Evolutionary conservation across 2,797 vertebrate species (phyloP).

Genomic region (Macroramphosus scolopax): DNA sequence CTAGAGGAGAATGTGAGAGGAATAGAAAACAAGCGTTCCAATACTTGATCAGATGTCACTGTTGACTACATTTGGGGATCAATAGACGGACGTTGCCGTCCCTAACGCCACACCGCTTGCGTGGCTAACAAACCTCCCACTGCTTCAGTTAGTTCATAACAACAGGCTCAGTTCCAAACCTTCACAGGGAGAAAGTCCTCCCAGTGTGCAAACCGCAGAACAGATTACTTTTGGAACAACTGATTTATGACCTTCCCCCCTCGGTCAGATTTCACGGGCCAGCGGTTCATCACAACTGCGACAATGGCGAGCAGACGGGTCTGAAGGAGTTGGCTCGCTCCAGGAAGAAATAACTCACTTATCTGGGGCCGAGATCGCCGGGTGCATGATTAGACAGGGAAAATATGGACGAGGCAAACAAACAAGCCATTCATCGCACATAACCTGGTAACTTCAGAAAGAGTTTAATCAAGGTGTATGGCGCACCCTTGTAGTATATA

Average conservation of each 20-base stretch:
- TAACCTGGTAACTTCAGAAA: constrained; percentile 27
- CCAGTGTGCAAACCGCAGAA: constrained; percentile 9
- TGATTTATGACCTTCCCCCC: constrained; percentile 57
- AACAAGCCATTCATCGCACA: constrained; percentile 49
- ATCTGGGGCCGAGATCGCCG: constrained; percentile 45
- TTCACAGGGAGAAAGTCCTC: constrained; percentile 32
- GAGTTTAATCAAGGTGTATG: constrained; percentile 36
- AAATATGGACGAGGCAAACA: constrained; percentile 45
- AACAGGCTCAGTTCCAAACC: constrained; percentile 16
- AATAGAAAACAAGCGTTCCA: no score
- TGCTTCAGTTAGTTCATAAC: constrained; percentile 23
- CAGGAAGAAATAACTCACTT: constrained; percentile 64
- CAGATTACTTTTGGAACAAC: constrained; percentile 28
- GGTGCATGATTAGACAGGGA: constrained; percentile 44
- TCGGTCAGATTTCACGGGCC: constrained; percentile 38
- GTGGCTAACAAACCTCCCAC: constrained; percentile 49
- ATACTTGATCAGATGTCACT: no score
- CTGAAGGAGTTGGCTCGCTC: constrained; percentile 34
- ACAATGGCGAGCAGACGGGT: constrained; percentile 57
- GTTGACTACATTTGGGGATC: no score
- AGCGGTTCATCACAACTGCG: constrained; percentile 55
- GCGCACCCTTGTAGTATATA: constrained; percentile 18
- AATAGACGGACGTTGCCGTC: no score
- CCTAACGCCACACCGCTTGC: no score
- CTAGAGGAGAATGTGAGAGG: no score